Evolutionary conservation across 1,140 invertebrate genomes (phyloP), one percentile per base, ranked within the genome.

Genomic region (Solen grandis): DNA sequence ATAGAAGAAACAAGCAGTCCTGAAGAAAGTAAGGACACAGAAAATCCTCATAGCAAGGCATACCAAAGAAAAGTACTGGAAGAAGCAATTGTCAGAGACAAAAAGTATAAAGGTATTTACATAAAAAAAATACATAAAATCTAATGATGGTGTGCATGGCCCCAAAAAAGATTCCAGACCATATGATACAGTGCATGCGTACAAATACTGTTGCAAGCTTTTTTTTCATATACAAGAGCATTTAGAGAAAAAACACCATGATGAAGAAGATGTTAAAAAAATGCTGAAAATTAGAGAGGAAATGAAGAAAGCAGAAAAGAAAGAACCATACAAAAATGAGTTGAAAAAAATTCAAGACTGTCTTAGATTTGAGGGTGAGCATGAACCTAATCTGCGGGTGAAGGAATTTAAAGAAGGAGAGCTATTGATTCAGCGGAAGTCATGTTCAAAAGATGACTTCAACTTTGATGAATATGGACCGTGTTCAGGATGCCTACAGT

Each of bases 111-210:
- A 27, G 27, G 35, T 60, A 29, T 60, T 27, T 60, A 60, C 25
- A 25, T 60, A n/a, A 3, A 60, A 60, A 25, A 60, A 60, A 31
- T 60, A 60, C n/a, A 60, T 2, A 27, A 27, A 27, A 29, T 60
- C 57, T 5, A 5, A 27, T 25, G 57, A 60, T 22, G 57, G 27
- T 22, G 33, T 36, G 33, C 22, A 36, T 22, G 60, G 38, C n/a
- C 35, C 29, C 29, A 65, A 66, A 66, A 66, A 35, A 19, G 63
- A 66, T 35, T 46, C 16, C 1, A 36, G 31, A n/a, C 62, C 63
- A 41, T 66, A 66, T 66, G 63, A 66, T 22, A 66, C 63, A 13
- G 63, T 66, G 10, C 63, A 66, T 66, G 33, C 31, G 10, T 66
- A 27, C 35, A 38, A 41, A 10, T 66, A 46, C 19, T 66, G 63